Evolutionary conservation across 2,113 vertebrate species (phyloP).

Genomic region (Microtus oregoni): DNA sequence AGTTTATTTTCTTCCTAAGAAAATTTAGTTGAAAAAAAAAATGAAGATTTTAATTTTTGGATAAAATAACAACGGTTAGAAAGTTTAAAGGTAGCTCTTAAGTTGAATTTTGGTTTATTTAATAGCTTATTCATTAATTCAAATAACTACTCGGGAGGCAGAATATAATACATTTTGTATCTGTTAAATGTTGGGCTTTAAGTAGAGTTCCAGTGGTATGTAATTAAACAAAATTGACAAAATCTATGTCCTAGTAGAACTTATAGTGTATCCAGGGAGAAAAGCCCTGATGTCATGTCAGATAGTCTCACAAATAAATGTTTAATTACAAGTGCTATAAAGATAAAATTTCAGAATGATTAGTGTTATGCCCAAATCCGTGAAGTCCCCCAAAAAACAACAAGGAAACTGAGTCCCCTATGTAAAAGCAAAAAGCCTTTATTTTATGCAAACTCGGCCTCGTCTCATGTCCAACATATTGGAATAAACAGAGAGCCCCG

Average conservation of each 20-base stretch:
- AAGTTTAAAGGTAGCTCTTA: background rate
- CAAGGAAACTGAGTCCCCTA: too few species aligned
- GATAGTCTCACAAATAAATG: background rate
- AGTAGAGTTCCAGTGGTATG: background rate
- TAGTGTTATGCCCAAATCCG: too few species aligned
- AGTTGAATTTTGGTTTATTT: conserved; percentile 22
- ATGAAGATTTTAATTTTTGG: background rate
- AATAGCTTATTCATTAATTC: background rate
- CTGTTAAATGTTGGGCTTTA: background rate
- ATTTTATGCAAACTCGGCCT: too few species aligned
- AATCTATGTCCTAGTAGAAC: background rate
- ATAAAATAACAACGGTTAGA: background rate
- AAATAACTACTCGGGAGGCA: background rate
- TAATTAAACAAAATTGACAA: background rate
- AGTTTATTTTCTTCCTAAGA: background rate
- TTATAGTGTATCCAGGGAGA: background rate
- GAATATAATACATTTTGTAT: background rate
- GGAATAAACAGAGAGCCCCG: too few species aligned
- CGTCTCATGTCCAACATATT: too few species aligned
- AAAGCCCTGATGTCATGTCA: background rate
- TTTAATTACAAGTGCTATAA: background rate
- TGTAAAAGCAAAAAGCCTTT: too few species aligned
- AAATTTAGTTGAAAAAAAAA: background rate
- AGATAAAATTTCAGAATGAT: background rate
- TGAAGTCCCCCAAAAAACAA: too few species aligned